Percentiles rank a stretch among this genome's conserved stretches.
Evolutionary conservation across 92 coral and sea anemone species (phyloP).

Genomic region (Epizoanthus scotinus): DNA sequence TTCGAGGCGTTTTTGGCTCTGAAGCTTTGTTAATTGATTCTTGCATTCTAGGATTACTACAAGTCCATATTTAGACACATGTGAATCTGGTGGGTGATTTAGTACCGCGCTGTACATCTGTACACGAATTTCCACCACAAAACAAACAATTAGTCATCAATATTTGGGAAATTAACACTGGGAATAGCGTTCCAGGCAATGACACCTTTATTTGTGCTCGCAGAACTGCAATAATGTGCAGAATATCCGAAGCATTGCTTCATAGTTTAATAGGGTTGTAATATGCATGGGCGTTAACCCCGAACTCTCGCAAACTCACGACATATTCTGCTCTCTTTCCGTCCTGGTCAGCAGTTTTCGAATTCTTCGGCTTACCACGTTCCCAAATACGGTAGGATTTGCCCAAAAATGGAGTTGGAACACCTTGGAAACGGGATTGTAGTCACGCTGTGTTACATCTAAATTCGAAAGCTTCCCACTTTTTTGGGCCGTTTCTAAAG

Average conservation of each 20-base stretch:
- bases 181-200: neutral
- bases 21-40: slow-evolving; percentile 28
- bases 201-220: neutral
- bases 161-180: neutral
- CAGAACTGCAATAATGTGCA: slow-evolving; percentile 14
- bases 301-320: slow-evolving; percentile 25
- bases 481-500: neutral
- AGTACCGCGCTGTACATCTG: slow-evolving; percentile 15
- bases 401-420: neutral
- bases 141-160: neutral
- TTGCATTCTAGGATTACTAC: slow-evolving; percentile 38
- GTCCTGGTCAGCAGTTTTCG: slow-evolving; percentile 25
- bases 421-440: neutral
- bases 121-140: slow-evolving; percentile 23
- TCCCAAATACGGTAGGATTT: slow-evolving; percentile 35
- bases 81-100: neutral
- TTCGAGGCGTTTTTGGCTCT: slow-evolving; percentile 33
- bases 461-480: neutral
- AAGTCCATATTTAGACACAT: slow-evolving; percentile 34
- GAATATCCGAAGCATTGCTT: slow-evolving; percentile 12
- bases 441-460: neutral
- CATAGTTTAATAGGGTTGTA: neutral
- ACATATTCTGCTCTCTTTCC: neutral
- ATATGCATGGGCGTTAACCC: slow-evolving; percentile 62
- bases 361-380: slow-evolving; percentile 20